Evolutionary conservation across 2,113 vertebrate genomes (phyloP).

Genomic region (Cyanistes caeruleus): DNA sequence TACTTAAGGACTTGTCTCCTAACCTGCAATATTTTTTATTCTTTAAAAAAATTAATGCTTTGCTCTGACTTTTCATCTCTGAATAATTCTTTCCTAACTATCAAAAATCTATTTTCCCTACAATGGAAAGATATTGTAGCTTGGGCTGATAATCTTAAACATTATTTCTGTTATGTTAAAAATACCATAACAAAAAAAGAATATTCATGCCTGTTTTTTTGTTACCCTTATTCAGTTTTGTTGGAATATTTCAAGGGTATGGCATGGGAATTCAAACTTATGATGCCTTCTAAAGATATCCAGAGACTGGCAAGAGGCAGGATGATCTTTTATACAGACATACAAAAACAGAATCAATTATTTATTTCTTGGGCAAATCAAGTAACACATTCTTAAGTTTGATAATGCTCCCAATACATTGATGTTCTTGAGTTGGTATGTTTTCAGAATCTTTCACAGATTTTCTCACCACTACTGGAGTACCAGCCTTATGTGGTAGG

Average conservation of each 20-base stretch:
- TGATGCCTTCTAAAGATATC: background rate
- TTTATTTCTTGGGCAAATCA: background rate
- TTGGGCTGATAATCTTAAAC: background rate
- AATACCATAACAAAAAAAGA: background rate
- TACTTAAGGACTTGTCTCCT: background rate
- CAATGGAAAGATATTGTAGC: background rate
- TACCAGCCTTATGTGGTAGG: background rate
- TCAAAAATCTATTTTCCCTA: background rate
- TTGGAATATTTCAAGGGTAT: background rate
- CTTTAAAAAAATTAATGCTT: background rate
- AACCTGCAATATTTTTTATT: background rate
- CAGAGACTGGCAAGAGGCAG: background rate
- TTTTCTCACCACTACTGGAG: background rate
- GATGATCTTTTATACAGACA: background rate
- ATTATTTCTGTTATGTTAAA: background rate
- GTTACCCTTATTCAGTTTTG: background rate
- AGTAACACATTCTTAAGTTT: background rate
- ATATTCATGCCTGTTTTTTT: background rate
- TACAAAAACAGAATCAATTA: background rate
- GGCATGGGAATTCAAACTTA: accelerated
- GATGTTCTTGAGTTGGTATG: background rate
- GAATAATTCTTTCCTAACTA: background rate
- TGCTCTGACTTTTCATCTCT: background rate
- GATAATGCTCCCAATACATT: background rate
- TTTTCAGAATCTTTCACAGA: background rate